Evolutionary conservation across 1,140 invertebrate species (phyloP), one percentile per base, ranked within the genome.

Genomic region (Saxidomus purpurata): DNA sequence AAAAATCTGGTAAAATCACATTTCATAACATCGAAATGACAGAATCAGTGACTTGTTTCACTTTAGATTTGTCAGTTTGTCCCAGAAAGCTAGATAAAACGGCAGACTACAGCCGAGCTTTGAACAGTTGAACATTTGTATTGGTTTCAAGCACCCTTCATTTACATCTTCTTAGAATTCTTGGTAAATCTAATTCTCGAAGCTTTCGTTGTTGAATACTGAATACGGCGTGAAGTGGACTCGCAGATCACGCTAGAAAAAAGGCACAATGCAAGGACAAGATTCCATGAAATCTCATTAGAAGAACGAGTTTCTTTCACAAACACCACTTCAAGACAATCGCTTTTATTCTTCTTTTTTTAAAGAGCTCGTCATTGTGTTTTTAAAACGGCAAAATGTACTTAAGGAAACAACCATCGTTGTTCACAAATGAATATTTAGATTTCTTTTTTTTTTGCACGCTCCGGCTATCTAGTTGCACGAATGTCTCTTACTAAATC

Each of bases 1-100:
- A 59, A 88, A 81, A 88, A 88, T 87, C 84, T 38, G 52, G 52
- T 87, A 63, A 79, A 87, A 87, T 88, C 59, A 74, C 77, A 81
- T 88, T 88, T 88, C 63, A 88, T 88, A 88, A 88, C 59, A 88
- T 80, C 25, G 55, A 52, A 47, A 59, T 82, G 61, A 67, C 80
- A 82, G 76, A 49, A 79, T 52, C 25, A 36, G 47, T 4, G 76
- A 52, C 76, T 79, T 49, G 76, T 38, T 79, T 79, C 76, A 79
- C 76, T 79, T 79, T 36, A 79, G 28, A 79, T 79, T 79, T 79
- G 76, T 79, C 76, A 79, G 76, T 52, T 79, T 79, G 76, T 79
- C 47, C 76, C 25, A 36, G 76, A 79, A 79, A 34, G 4, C 49
- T 36, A 31, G 40, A 38, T 52, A 17, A 79, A 55, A 38, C 55